Evolutionary conservation across 2,113 vertebrate genomes (phyloP).

Genomic region (Eupsittula cactorum): DNA sequence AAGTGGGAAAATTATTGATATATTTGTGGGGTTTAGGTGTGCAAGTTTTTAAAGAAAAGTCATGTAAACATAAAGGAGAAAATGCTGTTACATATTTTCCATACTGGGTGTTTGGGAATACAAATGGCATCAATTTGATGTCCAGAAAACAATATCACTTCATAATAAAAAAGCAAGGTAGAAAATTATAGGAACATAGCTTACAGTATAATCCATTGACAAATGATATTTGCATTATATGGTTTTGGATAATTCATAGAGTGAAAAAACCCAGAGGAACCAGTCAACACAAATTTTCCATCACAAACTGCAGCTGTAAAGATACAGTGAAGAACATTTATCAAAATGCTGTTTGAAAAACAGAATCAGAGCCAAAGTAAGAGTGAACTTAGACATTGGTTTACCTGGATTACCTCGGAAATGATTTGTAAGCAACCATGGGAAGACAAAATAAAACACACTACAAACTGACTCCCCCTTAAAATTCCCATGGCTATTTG

Average conservation of each 20-base stretch:
- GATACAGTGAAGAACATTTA: constrained; percentile 16
- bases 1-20: not conserved
- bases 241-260: constrained; percentile 71
- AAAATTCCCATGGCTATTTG: not conserved
- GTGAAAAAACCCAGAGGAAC: constrained; percentile 76
- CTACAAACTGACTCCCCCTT: not conserved
- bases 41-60: not conserved
- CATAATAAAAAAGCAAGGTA: not conserved
- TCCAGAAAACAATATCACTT: not conserved
- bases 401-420: not conserved
- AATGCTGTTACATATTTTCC: not conserved
- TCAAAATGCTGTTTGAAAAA: not conserved
- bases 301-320: constrained; percentile 78
- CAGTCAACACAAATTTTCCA: constrained; percentile 78
- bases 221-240: constrained; percentile 47
- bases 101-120: not conserved
- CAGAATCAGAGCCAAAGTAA: not conserved
- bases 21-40: not conserved
- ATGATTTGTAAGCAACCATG: not conserved
- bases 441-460: not conserved
- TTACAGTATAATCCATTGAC: constrained; percentile 82
- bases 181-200: not conserved
- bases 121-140: not conserved
- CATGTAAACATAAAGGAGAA: not conserved
- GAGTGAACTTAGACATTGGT: not conserved